Percentiles rank a stretch among this genome's conserved stretches.
These are phyloP conservation scores for Benitochromis conjunctus DNA, from an alignment of 2,113 vertebrate species.

Conservation along the genomic window DNA sequence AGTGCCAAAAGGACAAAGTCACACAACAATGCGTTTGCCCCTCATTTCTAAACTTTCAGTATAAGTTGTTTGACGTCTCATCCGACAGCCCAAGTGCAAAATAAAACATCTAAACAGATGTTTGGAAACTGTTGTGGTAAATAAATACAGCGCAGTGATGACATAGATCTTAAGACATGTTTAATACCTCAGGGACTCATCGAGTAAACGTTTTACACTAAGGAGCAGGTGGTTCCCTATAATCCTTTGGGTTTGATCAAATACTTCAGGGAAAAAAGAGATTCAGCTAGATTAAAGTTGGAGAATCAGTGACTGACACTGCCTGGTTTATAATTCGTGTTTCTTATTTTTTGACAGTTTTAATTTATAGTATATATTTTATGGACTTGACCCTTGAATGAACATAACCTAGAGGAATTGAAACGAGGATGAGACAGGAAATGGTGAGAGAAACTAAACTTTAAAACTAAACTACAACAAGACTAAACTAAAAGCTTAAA, in stretches of 20 bases:
- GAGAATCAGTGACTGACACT: neutral
- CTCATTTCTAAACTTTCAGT: neutral
- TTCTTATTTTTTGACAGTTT: neutral
- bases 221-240: neutral
- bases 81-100: neutral
- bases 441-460: neutral
- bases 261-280: accelerated
- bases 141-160: neutral
- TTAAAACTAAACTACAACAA: neutral
- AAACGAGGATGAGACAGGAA: neutral
- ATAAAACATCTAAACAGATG: neutral
- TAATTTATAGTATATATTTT: neutral
- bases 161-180: neutral
- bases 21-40: neutral
- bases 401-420: neutral
- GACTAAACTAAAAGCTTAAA: neutral
- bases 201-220: neutral
- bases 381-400: neutral
- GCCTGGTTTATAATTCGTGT: neutral
- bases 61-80: neutral
- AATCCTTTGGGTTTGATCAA: neutral
- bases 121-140: neutral
- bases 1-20: neutral
- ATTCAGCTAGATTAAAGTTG: neutral
- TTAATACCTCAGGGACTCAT: neutral